Evolutionary conservation across 2,113 vertebrate genomes (phyloP), one percentile per base, ranked within the genome.

Genomic region (Sapayoa aenigma): DNA sequence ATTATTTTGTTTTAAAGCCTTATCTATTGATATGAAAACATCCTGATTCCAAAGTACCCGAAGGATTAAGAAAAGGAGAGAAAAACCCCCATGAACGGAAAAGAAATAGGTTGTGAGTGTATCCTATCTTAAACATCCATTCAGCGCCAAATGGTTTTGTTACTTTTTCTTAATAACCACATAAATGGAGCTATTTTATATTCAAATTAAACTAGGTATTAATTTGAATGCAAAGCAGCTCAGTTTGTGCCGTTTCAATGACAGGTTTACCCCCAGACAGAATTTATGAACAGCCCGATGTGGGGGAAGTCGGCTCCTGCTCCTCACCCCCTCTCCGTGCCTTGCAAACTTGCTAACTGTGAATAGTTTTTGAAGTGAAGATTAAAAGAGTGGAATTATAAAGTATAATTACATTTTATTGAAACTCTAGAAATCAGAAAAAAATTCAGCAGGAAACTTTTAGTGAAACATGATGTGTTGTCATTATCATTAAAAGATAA

Each of bases 401-500:
- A 98, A 98, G 98, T 98, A 97, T 98, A 98, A 98, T 98, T 98
- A 97, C 97, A 97, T 98, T 98, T 98, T 98, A 98, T 98, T 97
- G 97, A 98, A 98, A 98, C 97, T 98, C 96, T 75, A 98, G 97
- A 98, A 98, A 98, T 97, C 95, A 97, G 94, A 95, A 96, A 98
- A 97, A 98, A 98, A 98, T 98, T 59, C 98, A 98, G 97, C 97
- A 96, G 98, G 98, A 98, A 98, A 98, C 97, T 98, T 98, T 98
- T 97, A 96, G 97, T 93, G 96, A 97, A 98, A 98, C 97, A 97
- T 97, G 98, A 98, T 98, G 98, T 98, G 98, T 97, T 98, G 98
- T 98, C 97, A 98, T 98, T 98, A 98, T 98, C 98, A 97, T 98
- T 97, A 98, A 98, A 98, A 98, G 98, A 98, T 98, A 98, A 98